Conservation (phyloP, 2,797 vertebrate genomes). For the Oryzias sinensis region DNA sequence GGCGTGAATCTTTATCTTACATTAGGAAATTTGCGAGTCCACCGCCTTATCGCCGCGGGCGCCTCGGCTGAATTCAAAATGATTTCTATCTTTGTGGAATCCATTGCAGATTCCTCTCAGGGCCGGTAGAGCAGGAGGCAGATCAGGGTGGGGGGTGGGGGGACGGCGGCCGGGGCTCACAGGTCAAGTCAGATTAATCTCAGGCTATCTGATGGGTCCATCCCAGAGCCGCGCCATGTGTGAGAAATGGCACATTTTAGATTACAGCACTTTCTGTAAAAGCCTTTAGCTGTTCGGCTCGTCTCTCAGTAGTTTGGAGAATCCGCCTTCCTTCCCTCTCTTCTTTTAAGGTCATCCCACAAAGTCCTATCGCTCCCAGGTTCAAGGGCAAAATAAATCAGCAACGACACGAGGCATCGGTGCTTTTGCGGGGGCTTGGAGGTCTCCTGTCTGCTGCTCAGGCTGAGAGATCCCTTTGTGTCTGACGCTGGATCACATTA, state of each 20-base stretch:
- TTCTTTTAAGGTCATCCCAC: conserved; percentile 64
- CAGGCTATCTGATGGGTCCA: conserved; percentile 51
- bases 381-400: conserved; percentile 80
- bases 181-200: conserved; percentile 69
- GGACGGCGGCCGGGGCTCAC: conserved; percentile 43
- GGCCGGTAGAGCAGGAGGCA: conserved; percentile 46
- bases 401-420: conserved; percentile 63
- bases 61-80: conserved; percentile 50
- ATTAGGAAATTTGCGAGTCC: conserved; percentile 55
- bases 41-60: conserved; percentile 28
- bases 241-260: conserved; percentile 68
- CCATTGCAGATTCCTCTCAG: conserved; percentile 61
- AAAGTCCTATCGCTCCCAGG: conserved; percentile 64
- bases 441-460: conserved; percentile 62
- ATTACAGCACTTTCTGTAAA: conserved; percentile 58
- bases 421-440: conserved; percentile 62
- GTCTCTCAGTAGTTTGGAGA: conserved; percentile 50
- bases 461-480: conserved; percentile 68
- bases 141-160: background rate
- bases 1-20: conserved; percentile 69
- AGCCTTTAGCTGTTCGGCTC: conserved; percentile 54
- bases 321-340: conserved; percentile 60
- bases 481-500: conserved; percentile 65
- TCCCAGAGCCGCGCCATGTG: conserved; percentile 43
- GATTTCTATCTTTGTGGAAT: conserved; percentile 58